These are phyloP conservation scores for Corythornis cristatus DNA, from an alignment of 2,113 vertebrate species.

Conservation along the genomic window DNA sequence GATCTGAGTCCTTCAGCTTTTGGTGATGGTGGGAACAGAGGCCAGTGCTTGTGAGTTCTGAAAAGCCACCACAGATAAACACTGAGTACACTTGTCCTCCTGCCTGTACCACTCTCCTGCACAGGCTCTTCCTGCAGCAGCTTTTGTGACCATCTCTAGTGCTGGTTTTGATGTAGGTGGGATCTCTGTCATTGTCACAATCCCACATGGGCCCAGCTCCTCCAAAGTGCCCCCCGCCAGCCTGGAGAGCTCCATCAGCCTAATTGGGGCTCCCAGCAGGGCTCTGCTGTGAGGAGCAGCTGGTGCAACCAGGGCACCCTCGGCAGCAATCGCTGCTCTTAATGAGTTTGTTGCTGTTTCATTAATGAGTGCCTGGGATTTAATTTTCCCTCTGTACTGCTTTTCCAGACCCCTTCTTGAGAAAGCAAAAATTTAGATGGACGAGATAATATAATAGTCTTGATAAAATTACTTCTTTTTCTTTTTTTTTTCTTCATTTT, in stretches of 20 bases:
- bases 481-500: background rate
- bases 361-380: background rate
- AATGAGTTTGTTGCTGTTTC: background rate
- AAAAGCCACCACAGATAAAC: background rate
- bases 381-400: background rate
- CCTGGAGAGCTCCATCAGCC: background rate
- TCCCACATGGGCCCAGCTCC: background rate
- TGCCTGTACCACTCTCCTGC: rapidly evolving
- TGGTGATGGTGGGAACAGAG: background rate
- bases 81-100: rapidly evolving
- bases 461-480: background rate
- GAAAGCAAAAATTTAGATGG: background rate
- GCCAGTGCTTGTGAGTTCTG: too few species aligned
- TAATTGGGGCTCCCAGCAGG: background rate
- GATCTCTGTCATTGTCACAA: background rate
- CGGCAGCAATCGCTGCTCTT: background rate
- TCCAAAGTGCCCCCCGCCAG: background rate
- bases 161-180: background rate
- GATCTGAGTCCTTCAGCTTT: background rate
- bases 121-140: rapidly evolving
- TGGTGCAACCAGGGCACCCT: background rate
- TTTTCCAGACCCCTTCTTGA: background rate
- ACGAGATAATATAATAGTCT: background rate
- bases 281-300: background rate
- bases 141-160: rapidly evolving